Percentiles rank a stretch among this genome's conserved stretches.
These are phyloP conservation scores for Agrotis clavis DNA, from an alignment of 2,888 invertebrate genomes.

Conservation along the genomic window DNA sequence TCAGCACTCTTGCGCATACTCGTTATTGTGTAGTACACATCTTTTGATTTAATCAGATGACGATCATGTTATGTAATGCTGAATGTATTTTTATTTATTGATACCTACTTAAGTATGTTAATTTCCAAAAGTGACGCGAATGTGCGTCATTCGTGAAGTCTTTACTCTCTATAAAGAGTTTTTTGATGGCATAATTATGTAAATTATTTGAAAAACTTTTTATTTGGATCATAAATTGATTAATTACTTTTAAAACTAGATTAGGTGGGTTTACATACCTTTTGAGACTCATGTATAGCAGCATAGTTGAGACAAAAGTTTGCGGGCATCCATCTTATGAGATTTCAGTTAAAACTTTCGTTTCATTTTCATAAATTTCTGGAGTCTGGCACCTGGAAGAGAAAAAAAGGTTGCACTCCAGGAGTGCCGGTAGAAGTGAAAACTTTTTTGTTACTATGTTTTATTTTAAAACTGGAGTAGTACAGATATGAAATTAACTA, in stretches of 20 bases:
- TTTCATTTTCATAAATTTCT: neutral
- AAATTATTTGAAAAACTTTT: too few species aligned
- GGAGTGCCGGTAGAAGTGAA: too few species aligned
- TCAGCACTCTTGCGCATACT: slow-evolving; percentile 43
- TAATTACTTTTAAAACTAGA: neutral
- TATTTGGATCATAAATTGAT: too few species aligned
- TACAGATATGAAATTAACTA: too few species aligned
- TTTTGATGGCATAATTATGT: neutral
- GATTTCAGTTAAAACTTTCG: neutral
- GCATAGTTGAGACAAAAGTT: neutral
- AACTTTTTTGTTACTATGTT: too few species aligned
- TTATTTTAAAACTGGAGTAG: too few species aligned
- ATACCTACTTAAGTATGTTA: neutral
- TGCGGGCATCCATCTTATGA: neutral
- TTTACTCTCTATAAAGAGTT: neutral
- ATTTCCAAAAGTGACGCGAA: neutral
- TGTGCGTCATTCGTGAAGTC: neutral
- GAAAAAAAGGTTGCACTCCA: too few species aligned
- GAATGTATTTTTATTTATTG: slow-evolving; percentile 1
- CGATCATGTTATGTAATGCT: slow-evolving; percentile 28
- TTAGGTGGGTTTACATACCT: neutral
- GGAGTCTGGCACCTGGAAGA: neutral
- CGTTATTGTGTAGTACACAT: neutral
- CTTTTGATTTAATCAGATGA: slow-evolving; percentile 46
- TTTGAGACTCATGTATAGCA: neutral